Base-by-base conservation (phyloP, 2,113 vertebrate genomes). In the Sinosuthora webbiana region DNA sequence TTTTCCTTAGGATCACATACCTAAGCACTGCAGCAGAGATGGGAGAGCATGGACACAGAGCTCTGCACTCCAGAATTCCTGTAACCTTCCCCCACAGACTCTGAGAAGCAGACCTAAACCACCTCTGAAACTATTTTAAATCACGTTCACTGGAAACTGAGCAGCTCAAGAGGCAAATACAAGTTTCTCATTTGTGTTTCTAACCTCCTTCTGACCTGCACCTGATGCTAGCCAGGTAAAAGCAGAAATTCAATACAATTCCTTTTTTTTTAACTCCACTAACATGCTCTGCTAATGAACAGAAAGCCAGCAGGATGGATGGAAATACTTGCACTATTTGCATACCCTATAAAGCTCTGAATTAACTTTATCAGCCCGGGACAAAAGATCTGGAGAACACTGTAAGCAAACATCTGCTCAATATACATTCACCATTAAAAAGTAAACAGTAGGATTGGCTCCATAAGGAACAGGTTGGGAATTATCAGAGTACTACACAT, bases 351-450 rank as follows among this genome's bases (percentile, higher is more conserved):
- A 91, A 67, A 95, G 68, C 93, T 95, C 92, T 93, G 85, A 93
- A 96, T 90, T 94, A 90, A 95, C 75, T 93, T 95, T 80, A 95
- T 81, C 94, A 88, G 92, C 75, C 68, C 30, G 17, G 95, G 96
- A 96, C 91, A 93, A 80, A 95, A 88, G 93, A 96, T 93, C 62
- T 91, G 95, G 84, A 94, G 92, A 95, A 77, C 67, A 94, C 92
- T 95, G 93, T 95, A 95, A 96, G 71, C 90, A 94, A 96, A 95
- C 94, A 95, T 95, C 95, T 97, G 95, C 82, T 97, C 89, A 88
- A 74, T 95, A 94, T 93, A 96, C 92, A 78, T 85, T 90, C 71
- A 69, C 55, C 45, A 64, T 93, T 94, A 95, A 91, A 93, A 94
- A 95, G 84, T 79, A 91, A 96, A 95, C 90, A 88, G 87, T 77